Base-by-base conservation (phyloP, 2,888 invertebrate genomes). In the Eumacrocentrus americanus region DNA sequence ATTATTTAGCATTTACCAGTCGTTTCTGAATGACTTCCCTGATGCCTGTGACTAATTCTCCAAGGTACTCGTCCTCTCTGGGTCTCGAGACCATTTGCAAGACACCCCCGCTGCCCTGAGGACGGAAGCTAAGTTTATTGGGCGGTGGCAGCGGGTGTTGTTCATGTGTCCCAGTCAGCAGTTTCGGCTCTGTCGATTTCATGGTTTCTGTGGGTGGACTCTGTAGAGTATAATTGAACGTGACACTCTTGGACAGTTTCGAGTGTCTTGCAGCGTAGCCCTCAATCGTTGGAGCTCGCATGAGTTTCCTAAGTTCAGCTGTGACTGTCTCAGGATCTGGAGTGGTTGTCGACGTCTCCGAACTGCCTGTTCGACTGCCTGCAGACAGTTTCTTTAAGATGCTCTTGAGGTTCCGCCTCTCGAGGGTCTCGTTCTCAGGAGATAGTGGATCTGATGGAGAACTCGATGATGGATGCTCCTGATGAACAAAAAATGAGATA, bases 191-290 rank as follows among this genome's bases (percentile, higher is more conserved):
- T 47, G 64, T 55, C 47, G 62, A 58, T 50, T 70, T 66, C 18
- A 68, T 67, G 63, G 74, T 70, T 66, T 78, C 79, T 68, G 79
- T 74, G 63, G 92, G 91, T 63, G 93, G 92, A 72, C 92, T 92
- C 69, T 90, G 90, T 76, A 93, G 84, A 56, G 92, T 92, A 79
- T 92, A 91, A 82, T 94, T 91, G 83, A 93, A 94, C 63, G 93
- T 93, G 66, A 94, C 93, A 81, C 93, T 92, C 84, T 94, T 94
- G 53, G 91, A 86, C 79, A 94, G 88, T 81, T 94, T 94, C 66
- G 91, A 91, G 82, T 93, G 93, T 75, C 94, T 85, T 53, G 92
- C 93, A 61, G 92, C 93, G 82, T 92, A 94, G 62, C 94, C 94
- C 84, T 93, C 93, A 70, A 94, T 83, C 61, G 93, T 94, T 63